Base-by-base conservation (phyloP, 2,888 invertebrate species). In the Dendrolimus houi region DNA sequence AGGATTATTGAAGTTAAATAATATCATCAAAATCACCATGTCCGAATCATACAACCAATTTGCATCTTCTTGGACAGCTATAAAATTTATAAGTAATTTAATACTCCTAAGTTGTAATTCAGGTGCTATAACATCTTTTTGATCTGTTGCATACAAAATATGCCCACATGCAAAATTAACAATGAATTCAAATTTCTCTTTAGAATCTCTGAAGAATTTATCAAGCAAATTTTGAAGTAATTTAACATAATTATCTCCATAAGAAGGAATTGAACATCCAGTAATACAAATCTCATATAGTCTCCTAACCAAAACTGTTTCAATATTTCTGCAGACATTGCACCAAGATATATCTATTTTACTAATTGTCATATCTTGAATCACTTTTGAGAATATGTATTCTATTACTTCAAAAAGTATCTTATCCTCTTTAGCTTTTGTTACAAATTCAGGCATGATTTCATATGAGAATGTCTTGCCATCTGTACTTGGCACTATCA, bases 391-490 rank as follows among this genome's bases (percentile, higher is more conserved):
- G 55, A 94, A 77, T 59, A 93, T 91, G 62, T 92, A 87, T 52
- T 92, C 84, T 68, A 93, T 91, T 1, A 92, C 82, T 74, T 92
- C 89, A 64, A 94, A 83, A 0, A 93, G 83, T 62, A 94, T 90
- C 62, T 83, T 83, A 54, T 92, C 82, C 52, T 80, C 75, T 53
- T 75, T 83, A 2, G 91, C 83, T 12, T 72, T 63, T 61, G 72
- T 77, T 42, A 88, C 73, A 58, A 81, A 79, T 64, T 85, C 84
- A 1, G 73, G 64, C 62, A 90, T 74, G 7, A 80, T 74, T 47
- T 73, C 65, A 14, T 72, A 70, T 1, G 82, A 81, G 60, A 91
- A 85, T 1, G 59, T 56, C 55, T 76, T 67, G 1, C 67, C 70
- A 29, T 79, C 76, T 55, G 82, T 66, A 57, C 78, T 75, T 17